Percentiles rank a stretch among this genome's conserved stretches.
These are phyloP conservation scores for Podarcis lilfordi DNA, from an alignment of 2,797 vertebrate species.

Conservation along the genomic window DNA sequence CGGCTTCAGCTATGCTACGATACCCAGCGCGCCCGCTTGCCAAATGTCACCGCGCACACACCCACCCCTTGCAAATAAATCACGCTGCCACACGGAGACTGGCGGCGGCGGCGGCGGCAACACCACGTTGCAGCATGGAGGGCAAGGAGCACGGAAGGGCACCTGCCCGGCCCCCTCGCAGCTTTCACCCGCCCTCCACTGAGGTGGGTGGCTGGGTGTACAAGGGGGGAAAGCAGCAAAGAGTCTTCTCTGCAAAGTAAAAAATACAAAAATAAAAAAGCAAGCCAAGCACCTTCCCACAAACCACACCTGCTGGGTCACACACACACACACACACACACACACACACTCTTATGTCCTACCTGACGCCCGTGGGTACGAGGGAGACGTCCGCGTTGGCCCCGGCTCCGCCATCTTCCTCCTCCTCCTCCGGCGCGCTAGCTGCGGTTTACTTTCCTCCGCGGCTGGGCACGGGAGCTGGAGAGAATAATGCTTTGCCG, in stretches of 20 bases:
- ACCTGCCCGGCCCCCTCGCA: neutral
- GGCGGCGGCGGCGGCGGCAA: neutral
- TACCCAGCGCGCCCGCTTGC: neutral
- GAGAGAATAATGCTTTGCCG: slow-evolving; percentile 15
- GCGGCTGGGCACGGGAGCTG: slow-evolving; percentile 8
- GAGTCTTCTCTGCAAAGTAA: neutral
- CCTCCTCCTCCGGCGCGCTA: slow-evolving; percentile 18
- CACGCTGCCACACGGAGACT: neutral
- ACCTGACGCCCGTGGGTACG: slow-evolving; percentile 65
- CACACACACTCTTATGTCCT: neutral
- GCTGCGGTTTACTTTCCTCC: slow-evolving; percentile 5
- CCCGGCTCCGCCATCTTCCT: slow-evolving; percentile 67
- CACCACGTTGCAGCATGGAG: neutral
- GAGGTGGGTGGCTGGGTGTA: neutral
- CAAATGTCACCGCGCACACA: neutral
- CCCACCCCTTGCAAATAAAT: neutral
- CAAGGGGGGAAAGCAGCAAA: slow-evolving; percentile 10
- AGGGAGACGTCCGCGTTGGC: slow-evolving; percentile 54
- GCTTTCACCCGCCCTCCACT: no score
- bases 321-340: no score
- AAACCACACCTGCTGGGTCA: neutral
- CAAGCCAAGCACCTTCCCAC: neutral
- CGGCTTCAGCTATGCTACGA: neutral
- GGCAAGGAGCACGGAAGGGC: neutral
- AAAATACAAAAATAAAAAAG: no score